These are phyloP conservation scores for Erynnis tages DNA, from an alignment of 2,888 invertebrate genomes.

Conservation along the genomic window DNA sequence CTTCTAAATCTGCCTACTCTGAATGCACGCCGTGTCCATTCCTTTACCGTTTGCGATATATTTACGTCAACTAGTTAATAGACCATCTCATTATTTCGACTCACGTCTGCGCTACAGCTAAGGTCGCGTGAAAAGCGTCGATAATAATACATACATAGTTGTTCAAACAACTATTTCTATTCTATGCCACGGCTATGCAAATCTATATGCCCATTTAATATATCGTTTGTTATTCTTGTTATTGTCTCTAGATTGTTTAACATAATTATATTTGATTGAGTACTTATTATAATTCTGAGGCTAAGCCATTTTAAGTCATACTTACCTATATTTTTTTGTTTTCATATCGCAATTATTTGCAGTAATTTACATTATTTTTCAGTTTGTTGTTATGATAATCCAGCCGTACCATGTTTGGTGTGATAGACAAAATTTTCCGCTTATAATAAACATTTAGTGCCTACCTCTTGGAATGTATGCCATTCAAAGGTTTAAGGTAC, in stretches of 20 bases:
- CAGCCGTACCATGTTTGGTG: too few relatives aligned
- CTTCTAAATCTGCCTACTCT: conserved; percentile 32
- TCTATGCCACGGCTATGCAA: conserved; percentile 54
- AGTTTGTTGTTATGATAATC: too few relatives aligned
- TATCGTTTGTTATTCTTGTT: conserved; percentile 48
- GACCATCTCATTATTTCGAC: conserved; percentile 69
- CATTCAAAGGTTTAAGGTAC: too few relatives aligned
- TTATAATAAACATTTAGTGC: too few relatives aligned
- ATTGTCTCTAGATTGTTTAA: conserved; percentile 39
- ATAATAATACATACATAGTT: conserved; percentile 48
- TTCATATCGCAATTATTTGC: too few relatives aligned
- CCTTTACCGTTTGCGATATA: conserved; percentile 41
- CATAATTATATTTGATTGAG: conserved; percentile 7
- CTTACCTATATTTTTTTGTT: too few relatives aligned
- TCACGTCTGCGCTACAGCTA: conserved; percentile 65
- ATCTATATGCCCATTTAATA: conserved; percentile 51
- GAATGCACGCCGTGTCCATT: conserved; percentile 29
- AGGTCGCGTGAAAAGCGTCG: conserved; percentile 62
- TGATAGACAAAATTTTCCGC: too few relatives aligned
- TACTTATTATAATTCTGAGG: background rate
- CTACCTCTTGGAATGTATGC: too few relatives aligned
- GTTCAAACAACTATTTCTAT: conserved; percentile 57
- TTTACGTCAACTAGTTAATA: conserved; percentile 68
- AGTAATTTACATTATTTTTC: too few relatives aligned
- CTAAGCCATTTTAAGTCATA: too few relatives aligned